phyloP scores from a whole-genome alignment of 2,888 invertebrate genomes.

The Pollenia amentaria region DNA sequence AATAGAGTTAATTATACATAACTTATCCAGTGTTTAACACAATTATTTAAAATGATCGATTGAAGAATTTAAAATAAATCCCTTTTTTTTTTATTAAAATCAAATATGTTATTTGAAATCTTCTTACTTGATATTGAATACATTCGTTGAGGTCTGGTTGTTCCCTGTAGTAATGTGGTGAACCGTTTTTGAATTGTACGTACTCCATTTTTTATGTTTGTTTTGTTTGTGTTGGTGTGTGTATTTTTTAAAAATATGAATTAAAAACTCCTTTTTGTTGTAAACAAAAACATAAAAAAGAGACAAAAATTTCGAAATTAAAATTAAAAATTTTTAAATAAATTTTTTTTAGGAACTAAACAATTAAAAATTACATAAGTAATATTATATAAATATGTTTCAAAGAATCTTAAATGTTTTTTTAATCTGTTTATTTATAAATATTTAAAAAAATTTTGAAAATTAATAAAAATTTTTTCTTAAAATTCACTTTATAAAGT shows the following conservation, averaged over 20 bases:
- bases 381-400: neutral
- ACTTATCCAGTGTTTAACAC: too few species aligned
- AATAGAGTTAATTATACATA: too few species aligned
- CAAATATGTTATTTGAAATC: neutral
- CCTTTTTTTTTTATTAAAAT: too few species aligned
- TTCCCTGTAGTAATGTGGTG: slow-evolving; percentile 84
- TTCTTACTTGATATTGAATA: slow-evolving; percentile 85
- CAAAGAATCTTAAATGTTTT: slow-evolving; percentile 31
- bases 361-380: slow-evolving; percentile 26
- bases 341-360: slow-evolving; percentile 12
- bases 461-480: slow-evolving; percentile 57
- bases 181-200: slow-evolving; percentile 84
- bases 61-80: too few species aligned
- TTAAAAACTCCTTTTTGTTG: slow-evolving; percentile 78
- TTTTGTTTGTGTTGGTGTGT: slow-evolving; percentile 75
- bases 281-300: slow-evolving; percentile 71
- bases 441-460: slow-evolving; percentile 26
- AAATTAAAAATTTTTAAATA: slow-evolving; percentile 34
- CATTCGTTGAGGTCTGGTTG: slow-evolving; percentile 84
- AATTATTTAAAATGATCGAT: too few species aligned
- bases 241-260: slow-evolving; percentile 70
- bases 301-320: slow-evolving; percentile 73
- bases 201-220: slow-evolving; percentile 82
- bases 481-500: slow-evolving; percentile 51
- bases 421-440: neutral